Base-by-base conservation (phyloP, 2,113 vertebrate genomes). In the Hepsetus odoe region DNA sequence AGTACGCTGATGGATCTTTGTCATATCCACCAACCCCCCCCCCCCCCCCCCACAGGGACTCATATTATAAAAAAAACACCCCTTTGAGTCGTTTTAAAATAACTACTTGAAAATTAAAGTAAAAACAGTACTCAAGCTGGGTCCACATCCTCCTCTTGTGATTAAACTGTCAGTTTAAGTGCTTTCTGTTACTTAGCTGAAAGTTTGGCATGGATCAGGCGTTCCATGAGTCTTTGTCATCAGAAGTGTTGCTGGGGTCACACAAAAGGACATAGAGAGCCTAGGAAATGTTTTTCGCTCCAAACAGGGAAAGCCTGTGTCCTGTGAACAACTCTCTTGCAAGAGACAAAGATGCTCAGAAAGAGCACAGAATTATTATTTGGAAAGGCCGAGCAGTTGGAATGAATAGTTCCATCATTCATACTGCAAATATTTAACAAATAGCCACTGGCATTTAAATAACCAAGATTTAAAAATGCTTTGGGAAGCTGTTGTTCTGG, bases 381-480 rank as follows among this genome's bases (percentile, higher is more conserved):
- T 28, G 32, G 55, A 24, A 79, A 79, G 77, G 40, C 44, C 18
- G 44, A 42, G 61, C 32, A 75, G 69, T 53, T 46, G 74, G 64
- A 81, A 78, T 80, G 78, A 79, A 53, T 24, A 72, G 67, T 62
- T 53, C 72, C 74, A 79, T 85, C 73, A 76, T 81, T 88, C 81
- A 84, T 76, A 85, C 55, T 84, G 44, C 42, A 79, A 70, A 24
- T 38, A 70, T 86, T 83, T 72, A 74, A 62, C 35, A 81, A 74
- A 73, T 80, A 72, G 38, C 85, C 82, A 82, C 82, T 87, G 87
- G 83, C 76, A 89, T 88, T 86, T 83, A 85, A 86, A 79, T 78
- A 67, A 82, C 53, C 78, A 59, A 73, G 70, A 58, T 69, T 85
- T 85, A 59, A 82, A n/a, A 76, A 81, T 85, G 84, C 82, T 88